Evolutionary conservation across 2,797 vertebrate species (phyloP), one percentile per base, ranked within the genome.

Genomic region (Diplodus sargus): DNA sequence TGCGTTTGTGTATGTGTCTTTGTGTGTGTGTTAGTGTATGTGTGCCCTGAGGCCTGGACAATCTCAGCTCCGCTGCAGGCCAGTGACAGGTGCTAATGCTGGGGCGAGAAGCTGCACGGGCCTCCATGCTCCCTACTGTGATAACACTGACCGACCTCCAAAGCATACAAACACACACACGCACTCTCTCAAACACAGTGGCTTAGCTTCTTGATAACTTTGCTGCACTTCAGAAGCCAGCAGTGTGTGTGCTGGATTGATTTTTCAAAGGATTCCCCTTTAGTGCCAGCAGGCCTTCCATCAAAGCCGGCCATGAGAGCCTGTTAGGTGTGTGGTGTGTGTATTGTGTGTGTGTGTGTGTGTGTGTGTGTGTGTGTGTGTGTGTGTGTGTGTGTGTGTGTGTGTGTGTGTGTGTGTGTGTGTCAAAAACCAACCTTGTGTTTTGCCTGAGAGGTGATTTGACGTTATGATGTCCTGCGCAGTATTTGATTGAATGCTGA

Each of bases 51-150:
- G 82, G 93, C 89, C 96, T 97, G 97, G 92, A 87, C 93, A 96
- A 91, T 91, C 82, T 99, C 97, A 96, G 94, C 69, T 94, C 95
- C 92, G 96, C 97, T 94, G 94, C 82, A 85, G 83, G 91, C 95
- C 95, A 96, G 95, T 98, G 98, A 98, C 95, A 95, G 93, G 92
- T 94, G 93, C 95, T 98, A 98, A 97, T 96, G 93, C 89, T 91
- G 91, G n/a, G 74, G 93, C 81, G 88, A 95, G 93, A 94, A 94
- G 86, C 87, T 90, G 93, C 90, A 93, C 89, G 89, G 91, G 91
- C 86, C 87, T 82, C 91, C 80, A 39, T 87, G 89, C 90, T 88
- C 87, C 83, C 84, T 53, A 5, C 79, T 56, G 82, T 91, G 85
- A 96, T 98, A 97, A 97, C 95, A 83, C 77, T 28, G 75, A 60